phyloP scores from a whole-genome alignment of 2,888 invertebrate species.

The Xylophagus ater region DNA sequence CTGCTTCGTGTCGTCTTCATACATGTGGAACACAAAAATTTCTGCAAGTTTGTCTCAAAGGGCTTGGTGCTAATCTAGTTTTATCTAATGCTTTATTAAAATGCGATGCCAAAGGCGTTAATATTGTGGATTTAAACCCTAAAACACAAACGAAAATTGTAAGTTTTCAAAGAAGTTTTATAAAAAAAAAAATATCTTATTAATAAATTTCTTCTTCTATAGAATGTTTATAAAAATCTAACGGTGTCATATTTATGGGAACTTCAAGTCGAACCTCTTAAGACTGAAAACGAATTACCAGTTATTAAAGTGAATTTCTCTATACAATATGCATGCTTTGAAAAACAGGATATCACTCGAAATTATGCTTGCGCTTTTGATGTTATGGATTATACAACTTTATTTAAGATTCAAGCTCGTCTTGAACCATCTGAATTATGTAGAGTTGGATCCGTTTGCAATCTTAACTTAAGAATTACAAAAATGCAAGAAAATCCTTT shows the following conservation, averaged over 20 bases:
- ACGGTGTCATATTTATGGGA: slow-evolving; percentile 80
- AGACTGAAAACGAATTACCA: slow-evolving; percentile 44
- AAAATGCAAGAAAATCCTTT: slow-evolving; percentile 42
- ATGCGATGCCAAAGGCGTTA: slow-evolving; percentile 49
- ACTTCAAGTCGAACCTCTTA: slow-evolving; percentile 52
- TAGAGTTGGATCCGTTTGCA: slow-evolving; percentile 79
- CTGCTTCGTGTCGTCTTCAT: slow-evolving; percentile 67
- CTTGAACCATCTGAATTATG: slow-evolving; percentile 79
- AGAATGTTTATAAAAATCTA: slow-evolving; percentile 61
- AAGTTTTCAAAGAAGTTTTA: slow-evolving; percentile 20
- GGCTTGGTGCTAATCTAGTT: slow-evolving; percentile 43
- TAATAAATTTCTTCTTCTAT: slow-evolving; percentile 17
- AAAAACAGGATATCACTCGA: slow-evolving; percentile 31
- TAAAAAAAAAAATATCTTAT: neutral
- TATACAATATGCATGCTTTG: slow-evolving; percentile 44
- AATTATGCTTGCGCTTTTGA: slow-evolving; percentile 62
- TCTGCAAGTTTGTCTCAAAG: slow-evolving; percentile 62
- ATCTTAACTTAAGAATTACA: slow-evolving; percentile 62
- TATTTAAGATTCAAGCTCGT: slow-evolving; percentile 58
- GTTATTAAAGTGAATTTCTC: slow-evolving; percentile 54
- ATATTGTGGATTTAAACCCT: slow-evolving; percentile 56
- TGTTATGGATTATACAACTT: slow-evolving; percentile 71
- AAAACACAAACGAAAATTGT: slow-evolving; percentile 48
- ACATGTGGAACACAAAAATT: slow-evolving; percentile 79
- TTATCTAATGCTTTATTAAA: slow-evolving; percentile 44